A percentile compares a stretch with the other conserved stretches of the same genome.
Evolutionary conservation across 92 coral and sea anemone genomes (phyloP).

Genomic region (Phymanthus crucifer): DNA sequence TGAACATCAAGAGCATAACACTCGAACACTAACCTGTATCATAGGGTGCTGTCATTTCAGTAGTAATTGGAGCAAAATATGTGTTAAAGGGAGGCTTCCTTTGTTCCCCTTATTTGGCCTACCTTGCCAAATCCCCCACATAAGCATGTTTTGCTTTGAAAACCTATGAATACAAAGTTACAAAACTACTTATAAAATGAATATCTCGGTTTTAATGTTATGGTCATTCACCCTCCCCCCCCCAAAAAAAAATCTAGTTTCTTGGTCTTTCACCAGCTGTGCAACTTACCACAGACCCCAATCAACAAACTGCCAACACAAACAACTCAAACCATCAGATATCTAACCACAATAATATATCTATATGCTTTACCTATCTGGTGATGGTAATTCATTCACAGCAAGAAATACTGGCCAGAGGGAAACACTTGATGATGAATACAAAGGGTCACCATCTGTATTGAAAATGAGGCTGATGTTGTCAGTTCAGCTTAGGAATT

Average conservation of each 20-base stretch:
- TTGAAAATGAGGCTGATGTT: slow-evolving; percentile 68
- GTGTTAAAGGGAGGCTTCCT: slow-evolving; percentile 43
- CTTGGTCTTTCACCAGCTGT: too few relatives aligned
- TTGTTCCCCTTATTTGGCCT: too few relatives aligned
- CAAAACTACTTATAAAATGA: not conserved
- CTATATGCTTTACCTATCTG: slow-evolving; percentile 51
- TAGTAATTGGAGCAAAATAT: slow-evolving; percentile 36
- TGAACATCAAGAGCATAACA: not conserved
- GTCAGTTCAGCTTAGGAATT: slow-evolving; percentile 21
- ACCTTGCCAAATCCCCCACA: slow-evolving; percentile 51
- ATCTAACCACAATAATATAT: too few relatives aligned
- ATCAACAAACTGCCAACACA: too few relatives aligned
- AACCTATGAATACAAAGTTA: not conserved
- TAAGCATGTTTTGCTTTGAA: slow-evolving; percentile 27
- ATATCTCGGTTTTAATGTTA: not conserved
- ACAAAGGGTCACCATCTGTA: slow-evolving; percentile 62
- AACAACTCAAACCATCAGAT: too few relatives aligned
- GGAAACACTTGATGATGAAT: slow-evolving; percentile 54
- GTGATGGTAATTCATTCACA: slow-evolving; percentile 60
- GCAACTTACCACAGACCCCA: too few relatives aligned
- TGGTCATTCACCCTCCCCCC: too few relatives aligned
- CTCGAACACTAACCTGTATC: slow-evolving; percentile 17
- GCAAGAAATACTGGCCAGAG: slow-evolving; percentile 62
- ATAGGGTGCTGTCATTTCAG: slow-evolving; percentile 22
- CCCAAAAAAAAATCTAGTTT: too few relatives aligned